Evolutionary conservation across 2,113 vertebrate genomes (phyloP), one percentile per base, ranked within the genome.

Genomic region (Upupa epops): DNA sequence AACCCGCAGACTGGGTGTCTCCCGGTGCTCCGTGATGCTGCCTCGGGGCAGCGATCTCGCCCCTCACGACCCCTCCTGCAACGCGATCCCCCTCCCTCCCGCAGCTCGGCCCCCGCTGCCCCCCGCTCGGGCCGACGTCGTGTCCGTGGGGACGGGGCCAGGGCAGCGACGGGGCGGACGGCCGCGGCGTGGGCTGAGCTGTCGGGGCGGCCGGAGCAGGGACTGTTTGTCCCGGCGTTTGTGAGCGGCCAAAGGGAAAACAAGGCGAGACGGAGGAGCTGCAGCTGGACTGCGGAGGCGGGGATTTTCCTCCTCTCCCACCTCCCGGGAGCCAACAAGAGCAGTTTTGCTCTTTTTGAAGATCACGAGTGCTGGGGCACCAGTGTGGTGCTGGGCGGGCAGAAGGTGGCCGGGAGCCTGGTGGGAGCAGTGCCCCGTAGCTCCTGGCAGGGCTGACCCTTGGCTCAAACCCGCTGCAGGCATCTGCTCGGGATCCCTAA

Each of bases 271-370:
- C 25, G 5, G 94, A 90, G 91, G 89, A 86, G 87, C 70, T 54
- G 15, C 91, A 84, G 89, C 93, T 93, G 94, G 71, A 56, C 19
- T 71, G 92, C 92, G 81, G 92, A 83, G 34, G 81, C 11, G 42
- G 87, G 74, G 85, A 34, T 51, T 82, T 11, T 18, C 56, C 76
- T 17, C 65, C 86, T 88, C 88, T 80, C 60, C 78, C 42, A 34
- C 83, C 88, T 76, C 89, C 31, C 19, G 36, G 92, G 72, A 92
- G 86, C 64, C 7, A 11, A 11, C 1, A 8, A 71, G 69, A 88
- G 63, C 86, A 28, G 42, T 52, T n/a, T 22, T 0, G 3, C 45
- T 4, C 3, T 66, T n/a, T 3, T 3, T 1, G 3, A 11, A 9
- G 66, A 34, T 34, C 86, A 54, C 2, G 3, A 86, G 60, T 21